Evolutionary conservation across 2,113 vertebrate species (phyloP), one percentile per base, ranked within the genome.

Genomic region (Rhinichthys klamathensis): DNA sequence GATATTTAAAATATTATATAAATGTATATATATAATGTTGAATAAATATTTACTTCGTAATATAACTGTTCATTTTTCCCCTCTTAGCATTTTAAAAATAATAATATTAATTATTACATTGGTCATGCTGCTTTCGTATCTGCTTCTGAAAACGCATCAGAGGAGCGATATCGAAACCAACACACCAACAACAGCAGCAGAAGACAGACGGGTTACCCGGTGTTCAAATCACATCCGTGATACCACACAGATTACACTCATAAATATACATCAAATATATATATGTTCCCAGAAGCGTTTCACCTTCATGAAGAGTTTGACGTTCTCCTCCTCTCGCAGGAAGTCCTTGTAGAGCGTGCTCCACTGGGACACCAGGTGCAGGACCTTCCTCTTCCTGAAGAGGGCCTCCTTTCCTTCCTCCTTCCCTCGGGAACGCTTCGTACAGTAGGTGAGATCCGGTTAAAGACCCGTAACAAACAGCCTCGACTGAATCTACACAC

Each of bases 261-360:
- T 65, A 18, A 23, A 25, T n/a, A n/a, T 4, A 8, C 6, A 35
- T 35, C 1, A 1, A 67, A 35, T 11, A 1, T 63, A 38, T 38
- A 51, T 3, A 63, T 6, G 3, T 10, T 44, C 3, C 2, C 44
- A 75, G 23, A 30, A 18, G 12, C 3, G 25, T 10, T 21, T 10
- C 94, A 99, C 98, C 97, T 99, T 99, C 92, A 99, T 96, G 91
- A 99, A 98, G 82, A 97, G 94, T 90, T 99, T 97, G 87, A 98
- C 95, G 69, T 98, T 96, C 56, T 99, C 98, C 89, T 99, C 98
- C 89, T 99, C 98, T 0, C 97, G 96, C 51, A 98, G 93, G 94
- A 98, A 98, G 93, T 99, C 97, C 91, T 97, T 98, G 93, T 99
- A 98, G 21, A 99, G 96, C 32, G 95, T 91, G 89, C 96, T 98